These are phyloP conservation scores for Butorides virescens DNA, from an alignment of 2,113 vertebrate species.

Conservation along the genomic window DNA sequence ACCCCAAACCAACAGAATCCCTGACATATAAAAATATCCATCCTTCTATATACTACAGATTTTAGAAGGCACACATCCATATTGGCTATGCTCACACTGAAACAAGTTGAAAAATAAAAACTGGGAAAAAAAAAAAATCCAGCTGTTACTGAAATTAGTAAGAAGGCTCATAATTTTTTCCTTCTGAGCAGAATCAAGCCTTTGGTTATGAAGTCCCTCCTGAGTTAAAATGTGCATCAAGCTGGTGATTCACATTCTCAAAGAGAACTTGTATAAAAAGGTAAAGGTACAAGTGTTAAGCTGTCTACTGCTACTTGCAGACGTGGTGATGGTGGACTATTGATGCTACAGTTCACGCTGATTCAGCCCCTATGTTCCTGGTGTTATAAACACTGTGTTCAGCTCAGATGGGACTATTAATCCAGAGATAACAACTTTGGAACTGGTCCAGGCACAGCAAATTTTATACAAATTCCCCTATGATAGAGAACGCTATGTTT, in stretches of 20 bases:
- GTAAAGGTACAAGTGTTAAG: not conserved
- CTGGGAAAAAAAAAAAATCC: not conserved
- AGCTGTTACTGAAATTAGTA: not conserved
- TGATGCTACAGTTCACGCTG: not conserved
- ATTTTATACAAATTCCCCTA: not conserved
- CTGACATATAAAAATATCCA: not conserved
- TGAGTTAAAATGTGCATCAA: not conserved
- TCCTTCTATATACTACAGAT: not conserved
- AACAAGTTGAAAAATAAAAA: not conserved
- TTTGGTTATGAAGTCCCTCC: not conserved
- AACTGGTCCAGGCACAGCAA: not conserved
- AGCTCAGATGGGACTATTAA: not conserved
- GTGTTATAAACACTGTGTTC: not conserved
- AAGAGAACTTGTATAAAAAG: not conserved
- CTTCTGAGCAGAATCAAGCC: not conserved
- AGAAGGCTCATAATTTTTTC: not conserved
- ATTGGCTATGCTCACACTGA: not conserved
- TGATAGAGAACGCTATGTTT: fast-evolving
- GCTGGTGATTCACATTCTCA: not conserved
- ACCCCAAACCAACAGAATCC: not conserved
- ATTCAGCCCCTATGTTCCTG: not conserved
- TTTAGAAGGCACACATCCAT: not conserved
- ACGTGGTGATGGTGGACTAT: not conserved
- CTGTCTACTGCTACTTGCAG: not conserved
- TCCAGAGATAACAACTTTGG: not conserved